Conservation (phyloP, 2,888 invertebrate genomes). For the Morpho deidamia region DNA sequence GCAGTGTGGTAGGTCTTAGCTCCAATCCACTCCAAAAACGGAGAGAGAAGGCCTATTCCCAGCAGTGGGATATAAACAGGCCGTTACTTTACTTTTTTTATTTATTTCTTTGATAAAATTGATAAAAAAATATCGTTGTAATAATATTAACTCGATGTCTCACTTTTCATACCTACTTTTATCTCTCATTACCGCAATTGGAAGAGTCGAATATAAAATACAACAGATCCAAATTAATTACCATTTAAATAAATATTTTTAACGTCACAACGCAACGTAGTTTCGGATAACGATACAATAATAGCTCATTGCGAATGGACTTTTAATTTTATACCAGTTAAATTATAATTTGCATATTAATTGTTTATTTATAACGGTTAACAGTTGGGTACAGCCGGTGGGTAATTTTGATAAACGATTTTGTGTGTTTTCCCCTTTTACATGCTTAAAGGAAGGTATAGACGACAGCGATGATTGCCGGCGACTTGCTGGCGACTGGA, state of each 20-base stretch:
- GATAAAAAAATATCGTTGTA: no score
- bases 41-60: no score
- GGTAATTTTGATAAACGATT: conserved; percentile 1
- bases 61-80: no score
- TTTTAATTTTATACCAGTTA: background rate
- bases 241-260: background rate
- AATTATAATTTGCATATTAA: conserved; percentile 1
- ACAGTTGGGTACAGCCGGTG: background rate
- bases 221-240: conserved; percentile 3
- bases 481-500: background rate
- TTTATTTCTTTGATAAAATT: no score
- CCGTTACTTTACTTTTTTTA: no score
- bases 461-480: no score
- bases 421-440: background rate
- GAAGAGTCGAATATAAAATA: background rate
- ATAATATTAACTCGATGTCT: no score
- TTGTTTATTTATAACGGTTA: conserved; percentile 1
- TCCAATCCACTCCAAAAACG: no score
- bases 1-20: no score
- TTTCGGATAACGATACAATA: background rate
- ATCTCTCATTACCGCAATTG: background rate
- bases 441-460: no score
- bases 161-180: no score
- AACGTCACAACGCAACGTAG: background rate
- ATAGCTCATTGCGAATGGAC: background rate